Conservation (phyloP, 2,113 vertebrate genomes). For the Sitta europaea region DNA sequence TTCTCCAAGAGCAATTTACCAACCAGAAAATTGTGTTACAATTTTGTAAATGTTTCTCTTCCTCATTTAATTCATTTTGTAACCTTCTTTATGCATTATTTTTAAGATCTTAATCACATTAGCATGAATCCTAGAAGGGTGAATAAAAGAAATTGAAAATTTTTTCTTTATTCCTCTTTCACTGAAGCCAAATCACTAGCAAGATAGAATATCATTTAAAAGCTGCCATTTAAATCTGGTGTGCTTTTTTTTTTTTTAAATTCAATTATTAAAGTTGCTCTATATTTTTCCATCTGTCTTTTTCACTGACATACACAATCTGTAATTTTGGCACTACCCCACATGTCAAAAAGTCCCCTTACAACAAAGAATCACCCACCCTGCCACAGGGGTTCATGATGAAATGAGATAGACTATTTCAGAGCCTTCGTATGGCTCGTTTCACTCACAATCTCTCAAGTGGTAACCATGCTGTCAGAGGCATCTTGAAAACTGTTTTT, state of each 20-base stretch:
- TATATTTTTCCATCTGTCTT: background rate
- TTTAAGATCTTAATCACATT: background rate
- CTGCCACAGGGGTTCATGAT: background rate
- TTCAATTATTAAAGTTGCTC: background rate
- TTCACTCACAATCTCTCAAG: background rate
- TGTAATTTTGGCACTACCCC: background rate
- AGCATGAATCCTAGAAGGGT: background rate
- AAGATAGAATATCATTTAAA: background rate
- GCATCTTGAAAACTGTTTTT: background rate
- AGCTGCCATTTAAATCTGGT: background rate
- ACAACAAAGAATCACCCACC: background rate
- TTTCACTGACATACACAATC: background rate
- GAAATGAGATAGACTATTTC: background rate
- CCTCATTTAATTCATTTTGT: background rate
- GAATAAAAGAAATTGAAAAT: background rate
- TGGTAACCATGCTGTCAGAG: background rate
- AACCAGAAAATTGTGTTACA: background rate
- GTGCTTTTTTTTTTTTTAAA: rapidly evolving
- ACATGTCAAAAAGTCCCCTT: background rate
- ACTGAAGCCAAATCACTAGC: background rate
- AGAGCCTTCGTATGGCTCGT: background rate
- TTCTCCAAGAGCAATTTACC: background rate
- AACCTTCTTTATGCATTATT: background rate
- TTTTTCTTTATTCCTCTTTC: background rate
- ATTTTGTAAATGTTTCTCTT: background rate